These are phyloP conservation scores for Xylota segnis DNA, from an alignment of 2,888 invertebrate species.

Conservation along the genomic window DNA sequence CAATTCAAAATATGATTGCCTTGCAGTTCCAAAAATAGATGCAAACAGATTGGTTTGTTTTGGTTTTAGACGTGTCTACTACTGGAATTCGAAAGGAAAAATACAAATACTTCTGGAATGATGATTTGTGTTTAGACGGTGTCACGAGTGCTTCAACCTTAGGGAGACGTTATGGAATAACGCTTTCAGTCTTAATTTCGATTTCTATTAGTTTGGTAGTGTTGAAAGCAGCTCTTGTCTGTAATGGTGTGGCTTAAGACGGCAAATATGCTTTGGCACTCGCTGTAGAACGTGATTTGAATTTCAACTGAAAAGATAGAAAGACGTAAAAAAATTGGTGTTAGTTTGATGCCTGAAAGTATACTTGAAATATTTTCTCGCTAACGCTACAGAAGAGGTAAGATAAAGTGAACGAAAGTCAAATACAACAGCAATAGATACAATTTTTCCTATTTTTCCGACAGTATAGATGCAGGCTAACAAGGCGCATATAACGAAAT, in stretches of 20 bases:
- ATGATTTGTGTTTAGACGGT: neutral
- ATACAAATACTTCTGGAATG: slow-evolving; percentile 1
- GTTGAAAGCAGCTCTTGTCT: no score
- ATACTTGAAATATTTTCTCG: neutral
- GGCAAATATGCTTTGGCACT: neutral
- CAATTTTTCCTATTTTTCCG: no score
- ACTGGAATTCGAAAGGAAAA: neutral
- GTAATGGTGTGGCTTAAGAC: neutral
- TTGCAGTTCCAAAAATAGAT: slow-evolving; percentile 46
- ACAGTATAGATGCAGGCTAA: no score
- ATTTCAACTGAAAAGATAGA: neutral
- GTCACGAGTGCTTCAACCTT: no score
- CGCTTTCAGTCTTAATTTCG: no score
- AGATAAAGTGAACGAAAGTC: neutral
- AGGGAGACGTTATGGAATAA: no score
- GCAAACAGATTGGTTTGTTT: slow-evolving; percentile 9
- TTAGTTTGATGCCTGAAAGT: neutral
- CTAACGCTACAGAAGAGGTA: neutral
- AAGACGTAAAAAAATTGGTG: neutral
- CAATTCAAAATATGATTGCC: neutral
- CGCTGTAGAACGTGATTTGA: neutral
- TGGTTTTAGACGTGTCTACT: neutral
- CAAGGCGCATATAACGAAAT: no score
- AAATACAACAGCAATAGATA: neutral
- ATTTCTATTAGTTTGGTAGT: no score